Evolutionary conservation across 2,797 vertebrate genomes (phyloP).

Genomic region (Pachyuromys duprasi): DNA sequence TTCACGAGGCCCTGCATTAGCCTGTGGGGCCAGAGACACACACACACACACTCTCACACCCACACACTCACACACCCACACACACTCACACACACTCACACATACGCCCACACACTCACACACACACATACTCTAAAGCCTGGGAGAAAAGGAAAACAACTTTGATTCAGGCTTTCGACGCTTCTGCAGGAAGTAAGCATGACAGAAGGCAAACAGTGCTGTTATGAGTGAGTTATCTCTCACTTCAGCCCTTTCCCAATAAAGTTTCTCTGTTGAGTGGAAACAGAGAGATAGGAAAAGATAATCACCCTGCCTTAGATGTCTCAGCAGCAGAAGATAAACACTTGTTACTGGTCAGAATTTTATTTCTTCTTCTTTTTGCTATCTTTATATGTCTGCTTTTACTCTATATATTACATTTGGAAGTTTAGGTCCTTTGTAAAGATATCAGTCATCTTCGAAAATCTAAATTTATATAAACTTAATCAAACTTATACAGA

Average conservation of each 20-base stretch:
- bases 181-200: slow-evolving; percentile 6
- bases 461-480: slow-evolving; percentile 4
- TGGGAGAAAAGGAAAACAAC: slow-evolving; percentile 2
- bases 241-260: not conserved
- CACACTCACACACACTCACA: not conserved
- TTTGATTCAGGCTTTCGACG: not conserved
- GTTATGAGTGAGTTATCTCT: slow-evolving; percentile 26
- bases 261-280: slow-evolving; percentile 3
- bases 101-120: not conserved
- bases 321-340: slow-evolving; percentile 23
- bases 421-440: slow-evolving; percentile 28
- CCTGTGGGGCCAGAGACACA: too few species aligned
- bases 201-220: not conserved
- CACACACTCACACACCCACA: not conserved
- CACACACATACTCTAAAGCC: not conserved
- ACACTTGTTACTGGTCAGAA: not conserved
- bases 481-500: slow-evolving; percentile 33
- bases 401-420: not conserved
- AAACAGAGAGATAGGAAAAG: slow-evolving; percentile 47
- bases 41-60: accelerated
- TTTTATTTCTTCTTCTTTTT: slow-evolving; percentile 36
- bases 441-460: slow-evolving; percentile 7
- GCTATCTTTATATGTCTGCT: not conserved
- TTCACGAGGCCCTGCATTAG: not conserved
- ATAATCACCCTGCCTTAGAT: slow-evolving; percentile 7